Conservation (phyloP, 2,888 invertebrate genomes). For the Drosophila testacea region DNA sequence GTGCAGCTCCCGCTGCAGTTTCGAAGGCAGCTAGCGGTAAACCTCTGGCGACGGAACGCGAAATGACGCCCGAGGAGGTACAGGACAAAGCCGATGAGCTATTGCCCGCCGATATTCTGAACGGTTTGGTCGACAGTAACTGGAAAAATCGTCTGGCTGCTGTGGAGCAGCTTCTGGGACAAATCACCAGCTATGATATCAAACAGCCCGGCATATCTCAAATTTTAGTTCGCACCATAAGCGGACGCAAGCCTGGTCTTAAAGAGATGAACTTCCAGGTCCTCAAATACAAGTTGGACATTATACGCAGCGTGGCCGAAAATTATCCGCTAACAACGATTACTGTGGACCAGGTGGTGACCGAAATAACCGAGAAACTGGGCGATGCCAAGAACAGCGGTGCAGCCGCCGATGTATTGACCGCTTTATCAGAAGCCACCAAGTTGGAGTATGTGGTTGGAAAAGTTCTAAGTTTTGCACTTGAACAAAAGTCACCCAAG, state of each 20-base stretch:
- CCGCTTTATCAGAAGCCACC: slow-evolving; percentile 91
- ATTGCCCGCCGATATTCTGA: slow-evolving; percentile 88
- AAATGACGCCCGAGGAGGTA: slow-evolving; percentile 91
- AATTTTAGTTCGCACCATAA: slow-evolving; percentile 90
- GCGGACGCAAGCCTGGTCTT: slow-evolving; percentile 93
- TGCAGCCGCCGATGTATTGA: slow-evolving; percentile 88
- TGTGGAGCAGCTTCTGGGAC: slow-evolving; percentile 89
- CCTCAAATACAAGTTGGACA: slow-evolving; percentile 92
- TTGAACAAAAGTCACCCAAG: slow-evolving; percentile 96
- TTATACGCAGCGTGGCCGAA: slow-evolving; percentile 91
- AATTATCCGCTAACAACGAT: slow-evolving; percentile 90
- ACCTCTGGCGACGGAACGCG: slow-evolving; percentile 87
- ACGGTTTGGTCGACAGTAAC: slow-evolving; percentile 90
- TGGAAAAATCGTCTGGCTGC: slow-evolving; percentile 94
- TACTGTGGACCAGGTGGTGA: slow-evolving; percentile 90
- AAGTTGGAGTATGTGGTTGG: slow-evolving; percentile 91
- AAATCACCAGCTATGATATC: slow-evolving; percentile 88
- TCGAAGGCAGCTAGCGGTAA: slow-evolving; percentile 79
- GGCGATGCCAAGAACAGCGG: slow-evolving; percentile 93
- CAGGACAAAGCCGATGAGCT: slow-evolving; percentile 90
- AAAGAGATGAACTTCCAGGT: slow-evolving; percentile 97
- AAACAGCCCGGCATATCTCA: slow-evolving; percentile 89
- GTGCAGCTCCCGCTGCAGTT: slow-evolving; percentile 71
- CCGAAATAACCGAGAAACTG: slow-evolving; percentile 93
- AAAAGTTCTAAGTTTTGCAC: slow-evolving; percentile 90